These are phyloP conservation scores for Antedon bifida DNA, from an alignment of 35 echinoderm and acorn worm genomes.

Conservation along the genomic window DNA sequence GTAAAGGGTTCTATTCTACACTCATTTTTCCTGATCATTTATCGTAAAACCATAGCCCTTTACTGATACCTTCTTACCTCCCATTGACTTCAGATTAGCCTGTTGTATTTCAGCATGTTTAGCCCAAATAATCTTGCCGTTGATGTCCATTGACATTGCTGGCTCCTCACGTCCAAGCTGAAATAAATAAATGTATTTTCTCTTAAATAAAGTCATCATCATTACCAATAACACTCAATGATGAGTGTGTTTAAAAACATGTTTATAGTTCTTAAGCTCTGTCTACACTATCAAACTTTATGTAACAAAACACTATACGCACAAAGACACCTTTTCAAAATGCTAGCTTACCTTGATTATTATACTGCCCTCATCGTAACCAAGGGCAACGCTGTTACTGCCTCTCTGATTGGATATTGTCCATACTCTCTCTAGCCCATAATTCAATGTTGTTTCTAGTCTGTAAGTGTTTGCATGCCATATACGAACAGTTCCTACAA, in stretches of 20 bases:
- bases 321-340: too few relatives aligned
- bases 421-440: conserved; percentile 94
- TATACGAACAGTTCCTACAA: conserved; percentile 76
- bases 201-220: too few relatives aligned
- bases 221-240: too few relatives aligned
- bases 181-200: neutral
- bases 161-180: conserved; percentile 91
- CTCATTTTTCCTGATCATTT: too few relatives aligned
- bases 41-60: too few relatives aligned
- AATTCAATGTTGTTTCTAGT: conserved; percentile 93
- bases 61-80: conserved; percentile 31
- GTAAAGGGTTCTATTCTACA: too few relatives aligned
- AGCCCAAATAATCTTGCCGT: conserved; percentile 95
- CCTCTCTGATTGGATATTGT: conserved; percentile 68
- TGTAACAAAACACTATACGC: too few relatives aligned
- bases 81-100: conserved; percentile 88
- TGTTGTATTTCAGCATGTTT: conserved; percentile 98
- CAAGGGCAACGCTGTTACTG: conserved; percentile 89
- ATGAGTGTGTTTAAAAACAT: too few relatives aligned
- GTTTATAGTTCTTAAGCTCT: too few relatives aligned
- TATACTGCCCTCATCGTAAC: conserved; percentile 98
- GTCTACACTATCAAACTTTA: too few relatives aligned
- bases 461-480: conserved; percentile 99
- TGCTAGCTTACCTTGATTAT: conserved; percentile 63
- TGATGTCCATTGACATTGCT: conserved; percentile 90